Conservation (phyloP, 2,797 vertebrate genomes). For the Centroberyx gerrardi region DNA sequence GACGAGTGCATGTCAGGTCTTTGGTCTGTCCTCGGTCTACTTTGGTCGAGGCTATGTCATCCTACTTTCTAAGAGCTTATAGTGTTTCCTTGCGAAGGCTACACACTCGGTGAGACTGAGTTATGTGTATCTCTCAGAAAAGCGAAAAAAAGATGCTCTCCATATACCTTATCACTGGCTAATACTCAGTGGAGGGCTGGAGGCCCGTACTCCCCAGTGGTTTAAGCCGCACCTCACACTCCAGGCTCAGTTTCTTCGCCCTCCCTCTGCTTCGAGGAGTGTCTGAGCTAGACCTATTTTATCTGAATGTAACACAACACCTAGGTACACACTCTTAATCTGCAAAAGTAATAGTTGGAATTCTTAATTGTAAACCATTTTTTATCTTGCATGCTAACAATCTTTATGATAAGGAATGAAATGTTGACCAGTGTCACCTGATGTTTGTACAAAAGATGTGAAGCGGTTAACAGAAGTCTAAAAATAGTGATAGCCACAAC, state of each 20-base stretch:
- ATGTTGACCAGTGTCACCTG: slow-evolving; percentile 46
- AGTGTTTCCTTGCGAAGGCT: slow-evolving; percentile 34
- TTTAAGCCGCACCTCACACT: slow-evolving; percentile 45
- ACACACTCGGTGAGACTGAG: slow-evolving; percentile 18
- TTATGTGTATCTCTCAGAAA: slow-evolving; percentile 45
- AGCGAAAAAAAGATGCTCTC: slow-evolving; percentile 28
- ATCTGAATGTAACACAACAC: slow-evolving; percentile 31
- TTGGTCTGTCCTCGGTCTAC: slow-evolving; percentile 70
- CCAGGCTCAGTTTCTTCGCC: slow-evolving; percentile 10
- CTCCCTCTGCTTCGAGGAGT: slow-evolving; percentile 30
- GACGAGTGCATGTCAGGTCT: slow-evolving; percentile 83
- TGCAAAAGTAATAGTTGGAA: slow-evolving; percentile 18
- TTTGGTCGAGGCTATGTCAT: slow-evolving; percentile 63
- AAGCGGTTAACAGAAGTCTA: slow-evolving; percentile 55
- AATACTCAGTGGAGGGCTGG: slow-evolving; percentile 60
- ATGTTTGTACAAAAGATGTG: slow-evolving; percentile 60
- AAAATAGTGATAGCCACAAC: slow-evolving; percentile 58
- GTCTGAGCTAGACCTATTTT: slow-evolving; percentile 27
- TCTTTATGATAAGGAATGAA: not conserved
- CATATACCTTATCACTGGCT: slow-evolving; percentile 62
- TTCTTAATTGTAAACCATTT: slow-evolving; percentile 16
- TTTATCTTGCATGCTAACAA: slow-evolving; percentile 3
- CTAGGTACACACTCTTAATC: not conserved
- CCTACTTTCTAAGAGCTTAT: slow-evolving; percentile 59
- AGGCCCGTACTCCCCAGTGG: slow-evolving; percentile 54